Percentiles rank a stretch among this genome's conserved stretches.
Conservation (phyloP, 2,797 vertebrate species). For the Novumbra hubbsi region DNA sequence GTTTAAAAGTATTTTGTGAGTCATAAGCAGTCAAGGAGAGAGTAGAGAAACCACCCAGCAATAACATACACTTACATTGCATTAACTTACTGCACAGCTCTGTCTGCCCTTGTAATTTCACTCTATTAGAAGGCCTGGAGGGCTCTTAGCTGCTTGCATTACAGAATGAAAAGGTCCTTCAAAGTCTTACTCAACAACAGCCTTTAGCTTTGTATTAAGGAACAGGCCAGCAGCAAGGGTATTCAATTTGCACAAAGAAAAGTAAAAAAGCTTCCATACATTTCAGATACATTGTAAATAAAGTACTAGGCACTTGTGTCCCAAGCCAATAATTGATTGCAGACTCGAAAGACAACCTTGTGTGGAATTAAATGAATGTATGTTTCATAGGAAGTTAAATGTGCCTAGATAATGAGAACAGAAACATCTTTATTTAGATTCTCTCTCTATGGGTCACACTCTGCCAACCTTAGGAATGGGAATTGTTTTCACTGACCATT, state of each 20-base stretch:
- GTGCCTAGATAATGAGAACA: too few species aligned
- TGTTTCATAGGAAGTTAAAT: too few species aligned
- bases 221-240: not conserved
- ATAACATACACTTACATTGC: not conserved
- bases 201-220: not conserved
- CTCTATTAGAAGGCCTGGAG: not conserved
- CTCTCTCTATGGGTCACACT: too few species aligned
- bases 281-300: too few species aligned
- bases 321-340: too few species aligned
- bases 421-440: too few species aligned
- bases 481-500: too few species aligned
- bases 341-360: too few species aligned
- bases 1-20: not conserved
- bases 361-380: too few species aligned
- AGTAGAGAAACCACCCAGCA: not conserved
- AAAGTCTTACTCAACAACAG: not conserved
- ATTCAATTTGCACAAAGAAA: not conserved
- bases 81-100: conserved; percentile 2
- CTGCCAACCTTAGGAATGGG: too few species aligned
- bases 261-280: too few species aligned
- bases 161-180: not conserved
- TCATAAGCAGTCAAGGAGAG: not conserved
- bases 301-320: too few species aligned
- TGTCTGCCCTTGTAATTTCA: conserved; percentile 1
- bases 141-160: not conserved